Evolutionary conservation across 2,888 invertebrate species (phyloP).

Genomic region (Zele albiditarsus): DNA sequence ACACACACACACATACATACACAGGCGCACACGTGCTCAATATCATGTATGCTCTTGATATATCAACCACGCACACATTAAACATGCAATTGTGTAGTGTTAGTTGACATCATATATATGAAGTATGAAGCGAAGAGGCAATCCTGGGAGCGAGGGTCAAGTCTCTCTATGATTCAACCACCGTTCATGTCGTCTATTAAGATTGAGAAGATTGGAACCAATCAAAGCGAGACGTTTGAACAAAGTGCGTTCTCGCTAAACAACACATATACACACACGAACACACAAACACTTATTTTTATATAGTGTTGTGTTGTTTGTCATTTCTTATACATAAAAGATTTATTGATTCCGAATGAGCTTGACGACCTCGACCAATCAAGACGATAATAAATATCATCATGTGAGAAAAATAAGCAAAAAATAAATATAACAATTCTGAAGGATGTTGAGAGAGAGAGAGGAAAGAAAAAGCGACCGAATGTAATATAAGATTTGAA

Average conservation of each 20-base stretch:
- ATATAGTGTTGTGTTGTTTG: slow-evolving; percentile 3
- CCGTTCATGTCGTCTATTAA: slow-evolving; percentile 32
- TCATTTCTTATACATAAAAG: slow-evolving; percentile 2
- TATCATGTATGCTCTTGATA: slow-evolving; percentile 3
- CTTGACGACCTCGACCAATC: slow-evolving; percentile 3
- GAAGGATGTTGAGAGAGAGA: not conserved
- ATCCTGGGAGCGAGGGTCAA: slow-evolving; percentile 39
- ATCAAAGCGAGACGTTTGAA: slow-evolving; percentile 49
- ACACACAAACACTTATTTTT: slow-evolving; percentile 18
- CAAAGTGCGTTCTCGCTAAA: slow-evolving; percentile 56
- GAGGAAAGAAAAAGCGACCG: not conserved
- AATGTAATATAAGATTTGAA: not conserved
- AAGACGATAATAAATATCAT: not conserved
- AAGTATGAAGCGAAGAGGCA: not conserved
- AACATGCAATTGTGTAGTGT: slow-evolving; percentile 20
- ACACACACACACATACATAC: not conserved
- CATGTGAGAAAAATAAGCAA: not conserved
- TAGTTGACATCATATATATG: slow-evolving; percentile 24
- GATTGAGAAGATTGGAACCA: slow-evolving; percentile 58
- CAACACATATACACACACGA: slow-evolving; percentile 1
- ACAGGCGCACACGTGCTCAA: not conserved
- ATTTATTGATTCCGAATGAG: slow-evolving; percentile 30
- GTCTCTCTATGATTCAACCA: slow-evolving; percentile 42
- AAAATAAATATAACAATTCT: not conserved
- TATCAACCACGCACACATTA: slow-evolving; percentile 8